Conservation (phyloP, 2,113 vertebrate genomes). For the Eulacestoma nigropectus region DNA sequence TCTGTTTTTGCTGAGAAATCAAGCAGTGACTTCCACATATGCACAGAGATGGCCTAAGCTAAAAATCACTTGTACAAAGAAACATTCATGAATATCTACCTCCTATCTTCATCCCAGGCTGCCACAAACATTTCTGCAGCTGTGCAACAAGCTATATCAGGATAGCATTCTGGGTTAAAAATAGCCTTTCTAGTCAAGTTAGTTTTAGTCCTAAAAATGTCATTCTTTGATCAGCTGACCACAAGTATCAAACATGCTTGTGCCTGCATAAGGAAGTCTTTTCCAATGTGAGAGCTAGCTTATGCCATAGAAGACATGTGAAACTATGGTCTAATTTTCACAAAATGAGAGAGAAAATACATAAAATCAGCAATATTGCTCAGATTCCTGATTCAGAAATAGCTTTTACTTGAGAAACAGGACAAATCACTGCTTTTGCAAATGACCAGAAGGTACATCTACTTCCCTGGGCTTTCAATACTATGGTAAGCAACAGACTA, state of each 20-base stretch:
- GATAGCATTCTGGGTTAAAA: neutral
- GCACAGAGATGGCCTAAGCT: neutral
- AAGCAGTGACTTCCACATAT: neutral
- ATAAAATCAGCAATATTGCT: neutral
- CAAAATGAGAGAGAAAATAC: neutral
- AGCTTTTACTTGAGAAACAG: neutral
- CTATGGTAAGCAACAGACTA: neutral
- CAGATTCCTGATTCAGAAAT: neutral
- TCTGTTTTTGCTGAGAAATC: neutral
- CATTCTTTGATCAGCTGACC: neutral
- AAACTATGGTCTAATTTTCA: neutral
- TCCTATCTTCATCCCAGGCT: neutral
- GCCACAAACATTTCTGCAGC: conserved; percentile 1
- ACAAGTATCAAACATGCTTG: neutral
- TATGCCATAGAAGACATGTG: neutral
- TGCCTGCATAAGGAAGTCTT: neutral
- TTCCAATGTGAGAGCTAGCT: neutral
- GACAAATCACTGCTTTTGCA: neutral
- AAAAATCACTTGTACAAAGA: neutral
- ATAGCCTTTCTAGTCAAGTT: neutral
- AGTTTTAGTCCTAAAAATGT: neutral
- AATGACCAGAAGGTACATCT: neutral
- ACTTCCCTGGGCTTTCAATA: neutral
- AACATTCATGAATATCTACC: neutral
- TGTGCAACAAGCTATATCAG: conserved; percentile 7